Conservation (phyloP, 92 coral and sea anemone species). For the Diadumene lineata region DNA sequence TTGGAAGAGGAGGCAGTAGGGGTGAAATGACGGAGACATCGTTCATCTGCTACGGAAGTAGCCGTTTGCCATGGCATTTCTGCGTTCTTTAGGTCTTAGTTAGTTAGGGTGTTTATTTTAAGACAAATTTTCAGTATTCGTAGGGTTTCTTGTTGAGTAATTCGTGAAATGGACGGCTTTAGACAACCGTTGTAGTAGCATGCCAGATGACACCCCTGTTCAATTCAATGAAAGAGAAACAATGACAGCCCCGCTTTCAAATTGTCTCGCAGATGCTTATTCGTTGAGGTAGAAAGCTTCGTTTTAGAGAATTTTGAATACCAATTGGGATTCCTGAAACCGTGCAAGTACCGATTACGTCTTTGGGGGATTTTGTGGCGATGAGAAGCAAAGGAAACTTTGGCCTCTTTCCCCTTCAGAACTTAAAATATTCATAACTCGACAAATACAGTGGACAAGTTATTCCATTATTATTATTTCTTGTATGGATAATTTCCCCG, state of each 20-base stretch:
- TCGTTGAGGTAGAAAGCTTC: slow-evolving; percentile 10
- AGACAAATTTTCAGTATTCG: slow-evolving; percentile 23
- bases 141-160: slow-evolving; percentile 1
- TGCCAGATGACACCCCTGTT: slow-evolving; percentile 98
- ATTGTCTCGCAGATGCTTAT: slow-evolving; percentile 73
- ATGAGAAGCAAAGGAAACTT: slow-evolving; percentile 62
- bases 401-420: slow-evolving; percentile 85
- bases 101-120: neutral
- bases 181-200: slow-evolving; percentile 76
- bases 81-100: neutral
- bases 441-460: slow-evolving; percentile 76
- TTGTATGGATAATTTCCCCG: neutral
- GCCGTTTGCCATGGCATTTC: slow-evolving; percentile 11
- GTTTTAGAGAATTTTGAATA: neutral
- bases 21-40: slow-evolving; percentile 49
- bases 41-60: slow-evolving; percentile 44
- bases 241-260: slow-evolving; percentile 88
- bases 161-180: slow-evolving; percentile 49
- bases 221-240: slow-evolving; percentile 87
- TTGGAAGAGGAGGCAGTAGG: slow-evolving; percentile 67
- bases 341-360: neutral
- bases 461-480: too few species aligned
- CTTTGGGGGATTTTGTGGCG: slow-evolving; percentile 1
- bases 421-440: slow-evolving; percentile 87
- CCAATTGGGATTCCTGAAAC: slow-evolving; percentile 6